Evolutionary conservation across 2,113 vertebrate species (phyloP).

Genomic region (Serilophus lunatus): DNA sequence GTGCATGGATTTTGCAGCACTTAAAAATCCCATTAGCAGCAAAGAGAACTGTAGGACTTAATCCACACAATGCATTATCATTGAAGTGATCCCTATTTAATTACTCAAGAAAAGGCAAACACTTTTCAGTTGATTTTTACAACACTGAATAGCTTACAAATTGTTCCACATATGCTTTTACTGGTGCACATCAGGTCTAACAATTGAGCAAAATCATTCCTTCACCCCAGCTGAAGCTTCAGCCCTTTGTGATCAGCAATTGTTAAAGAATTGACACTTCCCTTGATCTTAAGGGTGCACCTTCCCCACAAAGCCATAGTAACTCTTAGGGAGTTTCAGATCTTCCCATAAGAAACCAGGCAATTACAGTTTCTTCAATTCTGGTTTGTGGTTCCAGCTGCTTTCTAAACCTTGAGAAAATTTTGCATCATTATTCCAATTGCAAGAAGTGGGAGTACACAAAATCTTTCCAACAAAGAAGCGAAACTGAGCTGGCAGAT

Average conservation of each 20-base stretch:
- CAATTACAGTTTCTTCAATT: background rate
- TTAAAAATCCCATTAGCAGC: background rate
- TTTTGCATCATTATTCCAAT: constrained; percentile 5
- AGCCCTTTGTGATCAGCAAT: background rate
- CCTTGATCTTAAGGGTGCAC: background rate
- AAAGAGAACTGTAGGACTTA: background rate
- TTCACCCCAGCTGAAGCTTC: background rate
- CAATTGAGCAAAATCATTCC: background rate
- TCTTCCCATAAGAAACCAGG: background rate
- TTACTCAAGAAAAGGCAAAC: background rate
- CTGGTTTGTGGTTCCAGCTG: background rate
- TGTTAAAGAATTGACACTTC: background rate
- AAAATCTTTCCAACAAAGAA: constrained; percentile 10
- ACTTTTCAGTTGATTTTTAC: background rate
- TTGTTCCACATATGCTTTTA: background rate
- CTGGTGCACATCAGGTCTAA: background rate
- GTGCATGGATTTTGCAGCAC: background rate
- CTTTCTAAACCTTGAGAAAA: constrained; percentile 29
- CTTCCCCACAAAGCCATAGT: background rate
- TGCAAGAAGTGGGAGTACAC: background rate
- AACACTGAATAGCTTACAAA: background rate
- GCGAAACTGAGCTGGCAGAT: constrained; percentile 39
- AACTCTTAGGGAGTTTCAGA: background rate
- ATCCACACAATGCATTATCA: background rate
- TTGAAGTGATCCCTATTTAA: background rate